Conservation (phyloP, 2,888 invertebrate genomes). For the Catotricha subobsoleta region DNA sequence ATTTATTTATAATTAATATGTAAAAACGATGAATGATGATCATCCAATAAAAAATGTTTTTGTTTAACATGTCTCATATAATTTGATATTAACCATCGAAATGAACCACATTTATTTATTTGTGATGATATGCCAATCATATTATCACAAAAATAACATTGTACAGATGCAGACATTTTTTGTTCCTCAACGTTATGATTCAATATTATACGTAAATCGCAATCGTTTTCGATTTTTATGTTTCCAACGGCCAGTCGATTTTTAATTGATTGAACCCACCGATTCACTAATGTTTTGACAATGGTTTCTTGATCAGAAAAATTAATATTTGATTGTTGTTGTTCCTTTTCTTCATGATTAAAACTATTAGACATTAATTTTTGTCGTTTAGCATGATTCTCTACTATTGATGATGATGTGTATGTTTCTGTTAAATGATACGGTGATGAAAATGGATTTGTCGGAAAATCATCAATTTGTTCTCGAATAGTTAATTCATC, state of each 20-base stretch:
- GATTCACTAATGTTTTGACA: background rate
- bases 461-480: background rate
- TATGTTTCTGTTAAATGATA: too few species aligned
- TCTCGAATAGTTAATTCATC: background rate
- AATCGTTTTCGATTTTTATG: too few species aligned
- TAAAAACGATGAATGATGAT: too few species aligned
- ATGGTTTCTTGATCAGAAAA: background rate
- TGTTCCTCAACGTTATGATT: background rate
- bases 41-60: too few species aligned
- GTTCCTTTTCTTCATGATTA: background rate
- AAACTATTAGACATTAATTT: too few species aligned
- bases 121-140: background rate
- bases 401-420: too few species aligned
- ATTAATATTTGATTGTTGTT: background rate
- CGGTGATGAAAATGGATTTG: too few species aligned
- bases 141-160: background rate
- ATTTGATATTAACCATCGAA: background rate
- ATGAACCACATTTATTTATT: background rate
- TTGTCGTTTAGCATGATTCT: too few species aligned
- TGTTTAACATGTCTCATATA: background rate
- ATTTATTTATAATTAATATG: too few species aligned
- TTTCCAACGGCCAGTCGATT: background rate
- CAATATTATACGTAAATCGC: background rate
- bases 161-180: background rate
- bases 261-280: background rate